Conservation (phyloP, 2,113 vertebrate species). For the Anolis sagrei region DNA sequence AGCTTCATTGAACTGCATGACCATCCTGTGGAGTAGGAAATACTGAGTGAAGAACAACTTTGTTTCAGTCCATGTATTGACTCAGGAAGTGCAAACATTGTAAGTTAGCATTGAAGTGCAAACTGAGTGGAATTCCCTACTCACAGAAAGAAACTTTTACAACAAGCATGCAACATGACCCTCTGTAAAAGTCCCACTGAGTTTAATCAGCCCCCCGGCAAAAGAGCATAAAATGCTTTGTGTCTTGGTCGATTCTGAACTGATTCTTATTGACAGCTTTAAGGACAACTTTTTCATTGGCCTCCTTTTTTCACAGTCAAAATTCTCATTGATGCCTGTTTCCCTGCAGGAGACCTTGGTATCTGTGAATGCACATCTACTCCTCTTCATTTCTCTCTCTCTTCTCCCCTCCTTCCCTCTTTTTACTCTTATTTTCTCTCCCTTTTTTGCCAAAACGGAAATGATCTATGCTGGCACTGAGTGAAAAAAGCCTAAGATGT, state of each 20-base stretch:
- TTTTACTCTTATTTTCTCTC: neutral
- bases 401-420: neutral
- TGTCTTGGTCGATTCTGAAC: neutral
- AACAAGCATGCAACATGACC: neutral
- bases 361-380: neutral
- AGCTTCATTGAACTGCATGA: too few species aligned
- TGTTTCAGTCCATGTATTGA: too few species aligned
- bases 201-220: neutral
- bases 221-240: neutral
- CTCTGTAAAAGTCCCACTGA: neutral
- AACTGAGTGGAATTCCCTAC: too few species aligned
- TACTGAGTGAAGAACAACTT: too few species aligned
- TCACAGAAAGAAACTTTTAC: neutral
- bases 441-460: slow-evolving; percentile 29
- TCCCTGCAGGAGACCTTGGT: neutral
- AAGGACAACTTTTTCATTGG: neutral
- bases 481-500: slow-evolving; percentile 42
- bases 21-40: too few species aligned
- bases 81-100: too few species aligned
- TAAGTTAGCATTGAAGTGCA: too few species aligned
- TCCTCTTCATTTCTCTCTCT: slow-evolving; percentile 39
- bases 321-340: neutral
- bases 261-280: neutral
- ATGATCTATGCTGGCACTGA: slow-evolving; percentile 30
- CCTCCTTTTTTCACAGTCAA: slow-evolving; percentile 5